A percentile compares a stretch with the other conserved stretches of the same genome.
Conservation (phyloP, 2,113 vertebrate genomes). For the Chloropsis hardwickii region DNA sequence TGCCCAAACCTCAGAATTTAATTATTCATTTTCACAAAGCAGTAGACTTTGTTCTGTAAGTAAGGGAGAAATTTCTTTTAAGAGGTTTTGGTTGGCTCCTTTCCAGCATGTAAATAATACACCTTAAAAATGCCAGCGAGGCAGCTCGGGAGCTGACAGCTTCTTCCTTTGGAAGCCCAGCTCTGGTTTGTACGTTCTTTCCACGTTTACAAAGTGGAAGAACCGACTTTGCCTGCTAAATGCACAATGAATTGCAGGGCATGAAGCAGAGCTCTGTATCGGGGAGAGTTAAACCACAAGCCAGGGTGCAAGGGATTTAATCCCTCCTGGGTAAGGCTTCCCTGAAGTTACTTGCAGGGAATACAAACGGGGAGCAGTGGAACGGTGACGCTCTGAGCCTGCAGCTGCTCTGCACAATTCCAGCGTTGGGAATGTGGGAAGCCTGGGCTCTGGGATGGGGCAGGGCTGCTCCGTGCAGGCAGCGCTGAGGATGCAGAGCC, state of each 20-base stretch:
- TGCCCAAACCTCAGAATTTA: constrained; percentile 20
- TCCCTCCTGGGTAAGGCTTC: neutral
- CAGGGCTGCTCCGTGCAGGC: fast-evolving
- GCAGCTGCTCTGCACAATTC: fast-evolving
- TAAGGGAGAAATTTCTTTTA: neutral
- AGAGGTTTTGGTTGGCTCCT: neutral
- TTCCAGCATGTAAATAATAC: neutral
- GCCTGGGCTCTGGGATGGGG: fast-evolving
- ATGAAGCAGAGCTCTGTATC: neutral
- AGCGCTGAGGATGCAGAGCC: too few relatives aligned
- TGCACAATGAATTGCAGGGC: neutral
- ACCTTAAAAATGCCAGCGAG: neutral
- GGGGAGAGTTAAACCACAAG: neutral
- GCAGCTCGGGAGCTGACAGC: neutral
- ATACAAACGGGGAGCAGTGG: neutral
- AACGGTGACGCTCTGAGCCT: neutral
- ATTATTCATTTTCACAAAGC: constrained; percentile 16
- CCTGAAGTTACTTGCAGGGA: neutral
- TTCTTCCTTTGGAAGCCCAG: neutral
- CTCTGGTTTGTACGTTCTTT: neutral
- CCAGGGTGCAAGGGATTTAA: neutral
- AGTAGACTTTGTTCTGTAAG: neutral
- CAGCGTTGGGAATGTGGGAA: neutral
- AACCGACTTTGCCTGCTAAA: neutral
- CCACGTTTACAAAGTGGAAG: neutral